Base-by-base conservation (phyloP, 1,140 invertebrate species). In the Zelostemma sp. region DNA sequence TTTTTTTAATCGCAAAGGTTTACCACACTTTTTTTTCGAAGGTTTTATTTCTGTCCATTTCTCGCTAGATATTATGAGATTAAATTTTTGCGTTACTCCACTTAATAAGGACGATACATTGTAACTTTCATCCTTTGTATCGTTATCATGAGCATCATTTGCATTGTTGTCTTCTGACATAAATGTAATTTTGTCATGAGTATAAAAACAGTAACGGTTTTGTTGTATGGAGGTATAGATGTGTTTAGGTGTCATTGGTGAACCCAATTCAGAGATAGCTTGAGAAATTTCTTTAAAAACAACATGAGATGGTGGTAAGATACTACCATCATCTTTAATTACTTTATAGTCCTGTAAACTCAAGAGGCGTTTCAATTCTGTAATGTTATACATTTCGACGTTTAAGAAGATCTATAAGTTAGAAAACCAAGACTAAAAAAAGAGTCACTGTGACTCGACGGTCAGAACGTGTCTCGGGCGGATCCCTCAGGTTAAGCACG, bases 191-290 rank as follows among this genome's bases (percentile, higher is more conserved):
- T 11, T 60, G 6, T 12, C 17, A 55, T 25, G 33, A 50, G 41
- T 35, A 1, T 33, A 41, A 12, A 56, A 14, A 6, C 28, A 15
- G 6, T 55, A 17, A 19, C 61, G 35, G 50, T 64, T 55, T 25
- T 33, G 6, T 49, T 56, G 54, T 5, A 63, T 8, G 6, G 46
- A 55, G 1, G 53, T 56, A 16, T 64, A 64, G n/a, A 64, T 35
- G 21, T 64, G 61, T 51, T 64, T 64, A 1, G 53, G 0, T 11
- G 17, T 38, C 51, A 63, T 55, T 11, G 8, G 1, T 1, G 57
- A 60, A 31, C 40, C 25, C 9, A 17, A 11, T 6, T 64, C 61
- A 21, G 1, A 9, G 47, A 64, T 64, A 25, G 45, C 50, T 9
- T 49, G 11, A 17, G 50, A 54, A 25, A 62, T 38, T 38, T 54